Base-by-base conservation (phyloP, 2,113 vertebrate genomes). In the Ornithorhynchus anatinus region DNA sequence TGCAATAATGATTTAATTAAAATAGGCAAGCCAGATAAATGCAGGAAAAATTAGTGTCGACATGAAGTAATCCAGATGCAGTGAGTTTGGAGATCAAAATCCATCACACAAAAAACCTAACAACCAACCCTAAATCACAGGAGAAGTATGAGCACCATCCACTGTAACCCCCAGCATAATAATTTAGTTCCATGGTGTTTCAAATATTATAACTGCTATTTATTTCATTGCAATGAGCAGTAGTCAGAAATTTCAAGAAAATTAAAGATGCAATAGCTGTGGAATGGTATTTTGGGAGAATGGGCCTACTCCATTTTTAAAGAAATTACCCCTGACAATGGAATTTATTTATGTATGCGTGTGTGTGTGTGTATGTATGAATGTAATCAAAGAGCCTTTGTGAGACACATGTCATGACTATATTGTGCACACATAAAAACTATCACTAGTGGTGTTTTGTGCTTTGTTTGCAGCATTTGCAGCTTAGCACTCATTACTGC, bases 1-100 rank as follows among this genome's bases (percentile, higher is more conserved):
- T 74, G 59, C 81, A 85, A 72, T 77, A 38, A 85, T 77, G 36
- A 84, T 85, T 90, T 89, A 87, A 90, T 92, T 90, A 90, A 87
- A 91, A 84, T 77, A 77, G 72, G 56, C 59, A 81, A 67, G 75
- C 73, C 83, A 87, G 79, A 81, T 73, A 87, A 83, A 81, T 74
- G 67, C 48, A 76, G 27, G 54, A 76, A 80, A 72, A 75, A 74
- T 35, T 66, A 89, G 50, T 16, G 69, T 52, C 11, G 6, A 22
- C 4, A 20, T 44, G 71, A 69, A 82, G 51, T 66, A 74, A 16
- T 53, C 59, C 67, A n/a, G 43, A 27, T 69, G 16, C 10, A 81
- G 54, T 43, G 27, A 84, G 64, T 82, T 51, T 62, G 84, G 67
- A 87, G 62, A 79, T 76, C 73, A 70, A n/a, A 52, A 62, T 14